Percentiles rank a stretch among this genome's conserved stretches.
Conservation (phyloP, 2,797 vertebrate species). For the Rhinoraja longicauda region DNA sequence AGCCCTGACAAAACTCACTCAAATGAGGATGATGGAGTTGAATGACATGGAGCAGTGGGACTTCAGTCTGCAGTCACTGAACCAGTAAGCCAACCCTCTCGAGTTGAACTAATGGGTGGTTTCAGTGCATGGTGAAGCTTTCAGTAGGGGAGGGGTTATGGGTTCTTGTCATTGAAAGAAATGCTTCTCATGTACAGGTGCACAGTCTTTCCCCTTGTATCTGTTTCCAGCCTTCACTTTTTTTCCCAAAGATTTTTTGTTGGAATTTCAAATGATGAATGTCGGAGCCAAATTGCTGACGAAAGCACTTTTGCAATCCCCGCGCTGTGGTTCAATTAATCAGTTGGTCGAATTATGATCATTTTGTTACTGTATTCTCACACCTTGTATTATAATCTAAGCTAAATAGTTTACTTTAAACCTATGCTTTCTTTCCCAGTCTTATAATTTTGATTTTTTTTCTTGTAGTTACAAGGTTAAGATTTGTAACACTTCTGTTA, state of each 20-base stretch:
- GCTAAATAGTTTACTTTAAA: background rate
- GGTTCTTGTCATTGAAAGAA: background rate
- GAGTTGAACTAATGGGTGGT: background rate
- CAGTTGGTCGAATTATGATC: background rate
- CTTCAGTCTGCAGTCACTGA: background rate
- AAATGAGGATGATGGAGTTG: background rate
- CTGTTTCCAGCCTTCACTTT: background rate
- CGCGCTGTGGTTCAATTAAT: background rate
- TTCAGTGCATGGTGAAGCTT: background rate
- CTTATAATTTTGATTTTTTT: background rate
- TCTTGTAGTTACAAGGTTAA: background rate
- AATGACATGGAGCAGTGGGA: background rate
- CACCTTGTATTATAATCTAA: background rate
- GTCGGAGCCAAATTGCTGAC: background rate
- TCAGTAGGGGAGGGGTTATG: background rate
- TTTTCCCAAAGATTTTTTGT: background rate
- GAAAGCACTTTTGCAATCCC: background rate
- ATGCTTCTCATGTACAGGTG: background rate
- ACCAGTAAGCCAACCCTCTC: background rate
- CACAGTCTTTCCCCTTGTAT: background rate
- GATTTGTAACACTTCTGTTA: background rate
- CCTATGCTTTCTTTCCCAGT: background rate
- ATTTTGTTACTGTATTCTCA: background rate
- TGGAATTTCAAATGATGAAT: background rate
- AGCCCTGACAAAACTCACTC: background rate